These are phyloP conservation scores for Marcusenius ussheri DNA, from an alignment of 2,113 vertebrate species.

Conservation along the genomic window DNA sequence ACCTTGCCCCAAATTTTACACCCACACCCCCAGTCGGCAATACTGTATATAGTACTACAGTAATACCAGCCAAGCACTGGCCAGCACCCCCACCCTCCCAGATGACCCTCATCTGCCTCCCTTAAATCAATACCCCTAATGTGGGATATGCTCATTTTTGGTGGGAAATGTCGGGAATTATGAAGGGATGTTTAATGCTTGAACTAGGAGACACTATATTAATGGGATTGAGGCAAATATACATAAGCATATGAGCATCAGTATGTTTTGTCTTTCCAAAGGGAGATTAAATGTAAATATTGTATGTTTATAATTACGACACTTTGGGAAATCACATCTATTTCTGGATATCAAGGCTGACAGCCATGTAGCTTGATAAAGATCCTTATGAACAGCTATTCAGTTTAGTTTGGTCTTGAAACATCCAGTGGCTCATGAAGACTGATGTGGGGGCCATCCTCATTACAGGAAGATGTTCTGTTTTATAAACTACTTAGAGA, in stretches of 20 bases:
- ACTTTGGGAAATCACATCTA: not conserved
- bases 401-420: not conserved
- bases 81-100: not conserved
- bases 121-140: not conserved
- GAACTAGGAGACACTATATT: not conserved
- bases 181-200: not conserved
- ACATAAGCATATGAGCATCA: not conserved
- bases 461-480: not conserved
- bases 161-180: not conserved
- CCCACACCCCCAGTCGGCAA: not conserved
- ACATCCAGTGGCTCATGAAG: not conserved
- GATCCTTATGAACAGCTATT: not conserved
- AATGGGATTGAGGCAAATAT: not conserved
- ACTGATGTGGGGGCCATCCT: not conserved
- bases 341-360: not conserved
- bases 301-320: not conserved
- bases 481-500: not conserved
- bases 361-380: not conserved
- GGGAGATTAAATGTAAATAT: not conserved
- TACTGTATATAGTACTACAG: not conserved
- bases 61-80: not conserved
- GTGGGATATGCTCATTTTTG: not conserved
- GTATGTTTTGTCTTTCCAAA: not conserved
- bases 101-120: not conserved
- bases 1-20: not conserved